These are phyloP conservation scores for Rhinatrema bivittatum DNA, from an alignment of 2,797 vertebrate species.

Conservation along the genomic window DNA sequence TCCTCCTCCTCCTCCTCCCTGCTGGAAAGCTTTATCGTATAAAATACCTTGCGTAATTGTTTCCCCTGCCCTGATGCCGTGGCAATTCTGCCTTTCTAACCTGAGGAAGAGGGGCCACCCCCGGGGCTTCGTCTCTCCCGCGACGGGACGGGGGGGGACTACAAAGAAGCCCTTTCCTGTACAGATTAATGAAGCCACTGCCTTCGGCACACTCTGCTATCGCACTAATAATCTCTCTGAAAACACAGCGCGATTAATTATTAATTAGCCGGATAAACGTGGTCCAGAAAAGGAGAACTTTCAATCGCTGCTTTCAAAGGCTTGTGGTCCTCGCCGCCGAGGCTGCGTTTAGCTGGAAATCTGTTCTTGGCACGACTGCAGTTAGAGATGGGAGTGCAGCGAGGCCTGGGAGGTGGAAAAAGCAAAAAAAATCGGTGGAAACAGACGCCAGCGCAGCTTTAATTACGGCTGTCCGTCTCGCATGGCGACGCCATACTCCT, in stretches of 20 bases:
- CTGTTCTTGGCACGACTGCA: too few relatives aligned
- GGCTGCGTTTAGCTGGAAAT: too few relatives aligned
- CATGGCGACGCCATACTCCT: too few relatives aligned
- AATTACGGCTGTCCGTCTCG: too few relatives aligned
- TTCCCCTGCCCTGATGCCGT: conserved; percentile 36
- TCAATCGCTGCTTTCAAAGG: conserved; percentile 27
- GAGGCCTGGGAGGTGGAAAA: too few relatives aligned
- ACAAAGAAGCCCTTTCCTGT: conserved; percentile 40
- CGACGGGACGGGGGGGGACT: conserved; percentile 27
- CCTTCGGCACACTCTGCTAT: conserved; percentile 52
- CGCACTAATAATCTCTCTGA: conserved; percentile 49
- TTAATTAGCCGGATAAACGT: conserved; percentile 55
- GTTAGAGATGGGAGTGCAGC: too few relatives aligned
- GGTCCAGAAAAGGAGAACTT: conserved; percentile 32
- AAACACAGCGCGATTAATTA: conserved; percentile 50
- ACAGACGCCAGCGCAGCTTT: too few relatives aligned
- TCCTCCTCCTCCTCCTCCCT: too few relatives aligned
- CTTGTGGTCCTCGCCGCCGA: too few relatives aligned
- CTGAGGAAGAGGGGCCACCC: conserved; percentile 35
- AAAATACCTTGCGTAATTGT: conserved; percentile 32
- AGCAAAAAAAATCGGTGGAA: too few relatives aligned
- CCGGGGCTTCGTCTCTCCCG: conserved; percentile 27
- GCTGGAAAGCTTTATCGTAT: conserved; percentile 23
- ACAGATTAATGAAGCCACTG: conserved; percentile 43
- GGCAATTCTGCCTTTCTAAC: conserved; percentile 54